A percentile compares a stretch with the other conserved stretches of the same genome.
Conservation (phyloP, 1,140 invertebrate species). For the Chymomyza costata region DNA sequence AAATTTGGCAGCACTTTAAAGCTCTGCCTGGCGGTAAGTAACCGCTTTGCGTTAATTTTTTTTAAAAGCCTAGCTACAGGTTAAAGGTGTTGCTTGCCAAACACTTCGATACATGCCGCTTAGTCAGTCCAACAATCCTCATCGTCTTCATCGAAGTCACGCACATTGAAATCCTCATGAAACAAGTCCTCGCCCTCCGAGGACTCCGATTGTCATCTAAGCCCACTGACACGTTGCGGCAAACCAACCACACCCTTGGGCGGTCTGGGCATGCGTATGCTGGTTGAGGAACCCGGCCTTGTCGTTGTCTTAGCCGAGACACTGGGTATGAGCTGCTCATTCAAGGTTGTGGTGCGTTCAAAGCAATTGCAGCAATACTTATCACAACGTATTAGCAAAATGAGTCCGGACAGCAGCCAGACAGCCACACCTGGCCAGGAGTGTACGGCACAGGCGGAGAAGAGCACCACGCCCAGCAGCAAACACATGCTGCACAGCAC, state of each 20-base stretch:
- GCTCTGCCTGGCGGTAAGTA: no score
- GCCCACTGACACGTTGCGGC: slow-evolving; percentile 52
- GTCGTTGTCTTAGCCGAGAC: slow-evolving; percentile 49
- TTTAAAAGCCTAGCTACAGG: slow-evolving; percentile 31
- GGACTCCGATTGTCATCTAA: slow-evolving; percentile 74
- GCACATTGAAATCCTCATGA: slow-evolving; percentile 69
- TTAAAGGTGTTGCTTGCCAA: slow-evolving; percentile 13
- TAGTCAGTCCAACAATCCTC: slow-evolving; percentile 72
- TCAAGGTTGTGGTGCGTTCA: slow-evolving; percentile 52
- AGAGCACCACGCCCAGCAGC: slow-evolving; percentile 48
- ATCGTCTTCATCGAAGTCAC: slow-evolving; percentile 58
- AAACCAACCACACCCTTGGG: slow-evolving; percentile 59
- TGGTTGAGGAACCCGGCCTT: slow-evolving; percentile 38
- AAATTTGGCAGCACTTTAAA: no score
- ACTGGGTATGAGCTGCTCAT: slow-evolving; percentile 66
- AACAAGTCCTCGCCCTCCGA: slow-evolving; percentile 69
- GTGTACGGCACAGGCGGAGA: slow-evolving; percentile 48
- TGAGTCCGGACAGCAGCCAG: slow-evolving; percentile 60
- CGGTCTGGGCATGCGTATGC: slow-evolving; percentile 66
- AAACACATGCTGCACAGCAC: slow-evolving; percentile 54
- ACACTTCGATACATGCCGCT: neutral
- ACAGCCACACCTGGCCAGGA: slow-evolving; percentile 65
- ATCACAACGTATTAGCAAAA: slow-evolving; percentile 63
- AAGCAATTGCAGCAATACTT: slow-evolving; percentile 71
- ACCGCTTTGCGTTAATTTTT: neutral